A percentile compares a stretch with the other conserved stretches of the same genome.
phyloP scores from a whole-genome alignment of 2,113 vertebrate genomes.

The Aramus guarauna region DNA sequence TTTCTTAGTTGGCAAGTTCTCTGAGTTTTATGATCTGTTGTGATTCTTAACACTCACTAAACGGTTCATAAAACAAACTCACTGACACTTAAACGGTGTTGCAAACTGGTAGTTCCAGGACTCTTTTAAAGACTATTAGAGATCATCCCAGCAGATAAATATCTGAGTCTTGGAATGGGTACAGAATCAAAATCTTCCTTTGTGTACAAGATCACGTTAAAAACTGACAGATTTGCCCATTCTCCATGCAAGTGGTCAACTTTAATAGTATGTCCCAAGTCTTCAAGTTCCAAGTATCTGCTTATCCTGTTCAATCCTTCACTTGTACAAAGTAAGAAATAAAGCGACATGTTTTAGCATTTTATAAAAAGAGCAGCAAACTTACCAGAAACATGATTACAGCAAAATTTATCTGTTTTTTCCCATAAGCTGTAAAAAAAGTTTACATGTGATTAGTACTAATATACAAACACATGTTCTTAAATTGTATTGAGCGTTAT shows the following conservation, averaged over 20 bases:
- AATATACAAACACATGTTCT: neutral
- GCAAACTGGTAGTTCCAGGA: neutral
- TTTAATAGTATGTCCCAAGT: neutral
- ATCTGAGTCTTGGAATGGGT: neutral
- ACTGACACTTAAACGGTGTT: neutral
- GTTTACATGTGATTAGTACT: neutral
- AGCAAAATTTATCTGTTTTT: slow-evolving; percentile 81
- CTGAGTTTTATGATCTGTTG: neutral
- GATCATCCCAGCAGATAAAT: neutral
- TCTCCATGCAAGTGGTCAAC: neutral
- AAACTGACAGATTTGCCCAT: neutral
- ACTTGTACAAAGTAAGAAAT: neutral
- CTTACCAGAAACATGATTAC: slow-evolving; percentile 83
- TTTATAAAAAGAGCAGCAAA: slow-evolving; percentile 27
- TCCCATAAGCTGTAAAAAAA: slow-evolving; percentile 80
- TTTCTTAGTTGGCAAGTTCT: neutral
- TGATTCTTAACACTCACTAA: neutral
- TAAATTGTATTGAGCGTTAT: neutral
- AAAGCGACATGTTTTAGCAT: neutral
- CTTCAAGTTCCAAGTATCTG: neutral
- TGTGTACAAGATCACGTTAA: neutral
- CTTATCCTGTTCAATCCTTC: neutral
- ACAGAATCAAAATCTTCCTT: neutral
- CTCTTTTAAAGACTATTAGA: neutral
- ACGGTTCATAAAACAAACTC: neutral